Conservation (phyloP, 2,113 vertebrate genomes). For the Myotis yumanensis region DNA sequence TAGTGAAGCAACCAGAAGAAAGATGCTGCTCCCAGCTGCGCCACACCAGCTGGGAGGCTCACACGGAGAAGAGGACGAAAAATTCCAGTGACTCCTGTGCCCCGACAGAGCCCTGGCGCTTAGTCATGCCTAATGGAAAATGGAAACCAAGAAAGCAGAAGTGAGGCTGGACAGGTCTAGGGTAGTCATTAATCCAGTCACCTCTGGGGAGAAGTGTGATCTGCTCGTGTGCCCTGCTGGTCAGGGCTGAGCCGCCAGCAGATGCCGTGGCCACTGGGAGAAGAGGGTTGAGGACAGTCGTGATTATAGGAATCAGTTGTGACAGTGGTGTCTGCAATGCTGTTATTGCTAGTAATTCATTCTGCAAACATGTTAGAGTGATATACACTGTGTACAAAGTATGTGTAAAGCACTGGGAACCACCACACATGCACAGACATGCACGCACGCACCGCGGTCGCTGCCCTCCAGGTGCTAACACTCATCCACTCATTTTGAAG, state of each 20-base stretch:
- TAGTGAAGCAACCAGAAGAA: not conserved
- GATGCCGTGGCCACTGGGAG: accelerated
- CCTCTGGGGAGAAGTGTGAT: not conserved
- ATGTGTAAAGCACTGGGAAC: not conserved
- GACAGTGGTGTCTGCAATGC: not conserved
- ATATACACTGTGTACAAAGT: not conserved
- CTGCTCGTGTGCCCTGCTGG: not conserved
- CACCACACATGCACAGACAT: no score
- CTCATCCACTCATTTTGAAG: not conserved
- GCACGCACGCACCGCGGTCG: no score
- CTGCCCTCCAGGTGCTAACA: not conserved
- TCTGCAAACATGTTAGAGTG: not conserved
- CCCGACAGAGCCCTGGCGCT: conserved; percentile 59
- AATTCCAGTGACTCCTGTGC: conserved; percentile 74
- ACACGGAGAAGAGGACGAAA: conserved; percentile 49
- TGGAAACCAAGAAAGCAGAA: conserved; percentile 82
- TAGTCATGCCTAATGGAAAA: conserved; percentile 78
- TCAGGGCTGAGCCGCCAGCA: not conserved
- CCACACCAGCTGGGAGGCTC: conserved; percentile 43
- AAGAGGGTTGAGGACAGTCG: not conserved
- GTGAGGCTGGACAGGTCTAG: conserved; percentile 49
- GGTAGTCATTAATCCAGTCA: not conserved
- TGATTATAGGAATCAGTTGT: no score
- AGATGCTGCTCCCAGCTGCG: conserved; percentile 30
- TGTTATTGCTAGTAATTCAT: not conserved